Conservation (phyloP, 2,797 vertebrate genomes). For the Falco concolor region DNA sequence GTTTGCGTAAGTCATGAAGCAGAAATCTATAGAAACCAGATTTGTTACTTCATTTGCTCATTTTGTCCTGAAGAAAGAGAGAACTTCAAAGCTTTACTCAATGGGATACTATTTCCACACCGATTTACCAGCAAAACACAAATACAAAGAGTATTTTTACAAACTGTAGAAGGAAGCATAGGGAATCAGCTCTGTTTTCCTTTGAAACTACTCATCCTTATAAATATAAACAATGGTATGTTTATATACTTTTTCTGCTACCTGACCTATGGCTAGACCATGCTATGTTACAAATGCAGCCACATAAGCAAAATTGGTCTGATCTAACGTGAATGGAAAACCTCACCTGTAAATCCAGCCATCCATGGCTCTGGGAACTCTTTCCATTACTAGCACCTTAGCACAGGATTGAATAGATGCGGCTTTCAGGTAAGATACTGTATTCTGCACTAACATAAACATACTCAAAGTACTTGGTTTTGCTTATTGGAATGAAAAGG, state of each 20-base stretch:
- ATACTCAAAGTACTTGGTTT: neutral
- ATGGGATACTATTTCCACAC: neutral
- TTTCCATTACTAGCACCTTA: neutral
- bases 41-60: neutral
- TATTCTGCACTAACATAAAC: neutral
- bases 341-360: neutral
- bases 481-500: neutral
- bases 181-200: neutral
- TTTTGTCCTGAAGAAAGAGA: neutral
- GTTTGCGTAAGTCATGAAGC: neutral
- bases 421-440: neutral
- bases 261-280: neutral
- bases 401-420: neutral
- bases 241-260: neutral
- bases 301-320: neutral
- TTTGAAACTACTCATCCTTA: neutral
- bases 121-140: neutral
- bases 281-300: neutral
- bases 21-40: neutral
- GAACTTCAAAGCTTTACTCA: neutral
- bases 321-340: neutral
- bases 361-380: neutral
- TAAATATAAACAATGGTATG: neutral
- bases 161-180: neutral
- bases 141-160: neutral